phyloP scores from a whole-genome alignment of 35 echinoderm and acorn worm genomes.

The Lytechinus pictus region DNA sequence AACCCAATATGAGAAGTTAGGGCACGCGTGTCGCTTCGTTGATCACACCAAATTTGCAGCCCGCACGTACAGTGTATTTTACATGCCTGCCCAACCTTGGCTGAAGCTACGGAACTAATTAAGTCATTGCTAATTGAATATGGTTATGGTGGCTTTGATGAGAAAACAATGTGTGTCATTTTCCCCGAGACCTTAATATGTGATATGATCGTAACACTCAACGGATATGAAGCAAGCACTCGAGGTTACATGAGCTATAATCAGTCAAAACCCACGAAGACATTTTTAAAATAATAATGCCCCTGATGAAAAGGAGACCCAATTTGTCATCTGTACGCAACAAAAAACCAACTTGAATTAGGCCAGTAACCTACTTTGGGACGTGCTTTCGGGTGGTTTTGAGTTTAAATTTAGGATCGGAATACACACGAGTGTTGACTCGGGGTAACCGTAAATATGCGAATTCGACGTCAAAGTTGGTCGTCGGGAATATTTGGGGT shows the following conservation, averaged over 20 bases:
- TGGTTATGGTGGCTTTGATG: conserved; percentile 10
- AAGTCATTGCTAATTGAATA: background rate
- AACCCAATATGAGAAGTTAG: background rate
- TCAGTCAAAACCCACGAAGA: background rate
- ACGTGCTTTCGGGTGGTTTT: background rate
- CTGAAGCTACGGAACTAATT: background rate
- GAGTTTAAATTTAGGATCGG: background rate
- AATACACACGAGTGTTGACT: background rate
- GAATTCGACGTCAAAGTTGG: background rate
- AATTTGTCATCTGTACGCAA: background rate
- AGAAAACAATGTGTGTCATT: conserved; percentile 13
- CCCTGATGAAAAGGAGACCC: background rate
- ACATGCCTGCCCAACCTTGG: background rate
- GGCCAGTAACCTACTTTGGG: background rate
- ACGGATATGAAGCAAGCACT: background rate
- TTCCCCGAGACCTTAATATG: background rate
- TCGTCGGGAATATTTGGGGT: background rate
- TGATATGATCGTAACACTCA: background rate
- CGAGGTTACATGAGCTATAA: background rate
- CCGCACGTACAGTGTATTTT: background rate
- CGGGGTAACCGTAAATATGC: background rate
- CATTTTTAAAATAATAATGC: background rate
- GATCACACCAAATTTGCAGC: background rate
- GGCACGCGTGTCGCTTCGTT: background rate
- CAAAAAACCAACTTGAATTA: conserved; percentile 11